Percentiles rank a stretch among this genome's conserved stretches.
Evolutionary conservation across 1,140 invertebrate genomes (phyloP).

Genomic region (Formica exsecta): DNA sequence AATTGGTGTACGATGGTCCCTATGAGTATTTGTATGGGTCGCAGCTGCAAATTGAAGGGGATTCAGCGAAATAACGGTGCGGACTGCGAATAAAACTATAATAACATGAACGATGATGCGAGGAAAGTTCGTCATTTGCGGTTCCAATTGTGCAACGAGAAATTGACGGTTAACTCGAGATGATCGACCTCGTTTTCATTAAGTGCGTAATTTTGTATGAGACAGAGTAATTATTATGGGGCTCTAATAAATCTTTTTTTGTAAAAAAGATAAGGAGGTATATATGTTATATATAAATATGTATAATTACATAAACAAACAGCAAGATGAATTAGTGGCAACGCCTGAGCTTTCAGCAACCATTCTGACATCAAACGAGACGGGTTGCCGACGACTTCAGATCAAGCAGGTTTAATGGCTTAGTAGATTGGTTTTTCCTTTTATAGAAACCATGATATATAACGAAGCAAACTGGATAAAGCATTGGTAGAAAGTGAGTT

Average conservation of each 20-base stretch:
- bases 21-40: slow-evolving; percentile 12
- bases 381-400: slow-evolving; percentile 37
- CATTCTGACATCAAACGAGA: slow-evolving; percentile 30
- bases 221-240: neutral
- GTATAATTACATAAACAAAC: neutral
- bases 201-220: neutral
- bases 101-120: slow-evolving; percentile 15
- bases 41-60: slow-evolving; percentile 62
- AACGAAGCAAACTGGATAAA: slow-evolving; percentile 33
- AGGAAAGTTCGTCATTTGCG: slow-evolving; percentile 55
- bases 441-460: slow-evolving; percentile 57
- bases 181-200: slow-evolving; percentile 57
- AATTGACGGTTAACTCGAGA: slow-evolving; percentile 37
- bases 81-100: slow-evolving; percentile 40
- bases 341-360: slow-evolving; percentile 54
- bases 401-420: slow-evolving; percentile 50
- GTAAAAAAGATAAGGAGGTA: neutral
- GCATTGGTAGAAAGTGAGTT: slow-evolving; percentile 12
- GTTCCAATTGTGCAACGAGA: slow-evolving; percentile 67
- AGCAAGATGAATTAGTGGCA: slow-evolving; percentile 44
- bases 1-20: slow-evolving; percentile 58
- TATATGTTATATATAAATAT: too few species aligned
- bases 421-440: slow-evolving; percentile 57
- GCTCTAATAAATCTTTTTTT: slow-evolving; percentile 25
- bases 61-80: slow-evolving; percentile 55